phyloP scores from a whole-genome alignment of 1,140 invertebrate genomes.

The Drosophila nigromelanica region DNA sequence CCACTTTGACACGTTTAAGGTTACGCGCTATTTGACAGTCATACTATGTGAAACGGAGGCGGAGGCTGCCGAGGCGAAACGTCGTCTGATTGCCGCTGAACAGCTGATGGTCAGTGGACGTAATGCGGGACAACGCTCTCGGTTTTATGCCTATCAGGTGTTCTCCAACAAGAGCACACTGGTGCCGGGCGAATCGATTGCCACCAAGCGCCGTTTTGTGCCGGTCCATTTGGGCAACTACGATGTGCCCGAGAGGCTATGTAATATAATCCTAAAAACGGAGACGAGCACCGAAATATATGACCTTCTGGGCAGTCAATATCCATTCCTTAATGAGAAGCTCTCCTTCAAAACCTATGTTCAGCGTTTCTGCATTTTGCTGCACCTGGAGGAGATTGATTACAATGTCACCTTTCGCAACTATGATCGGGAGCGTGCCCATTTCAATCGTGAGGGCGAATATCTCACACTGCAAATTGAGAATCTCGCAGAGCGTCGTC shows the following conservation, averaged over 20 bases:
- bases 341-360: constrained; percentile 86
- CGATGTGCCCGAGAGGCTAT: constrained; percentile 86
- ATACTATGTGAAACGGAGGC: constrained; percentile 35
- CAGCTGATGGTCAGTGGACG: constrained; percentile 15
- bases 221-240: constrained; percentile 85
- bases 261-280: constrained; percentile 84
- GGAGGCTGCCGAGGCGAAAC: constrained; percentile 28
- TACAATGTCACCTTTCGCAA: constrained; percentile 87
- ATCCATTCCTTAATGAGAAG: constrained; percentile 84
- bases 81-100: constrained; percentile 37
- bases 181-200: constrained; percentile 86
- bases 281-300: constrained; percentile 66
- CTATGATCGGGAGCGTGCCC: constrained; percentile 88
- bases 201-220: constrained; percentile 83
- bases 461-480: constrained; percentile 91
- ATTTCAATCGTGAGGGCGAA: constrained; percentile 87
- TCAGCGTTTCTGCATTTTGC: constrained; percentile 88
- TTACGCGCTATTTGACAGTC: constrained; percentile 35
- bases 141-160: constrained; percentile 71
- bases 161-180: constrained; percentile 62
- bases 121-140: constrained; percentile 43
- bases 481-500: constrained; percentile 92
- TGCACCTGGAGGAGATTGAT: constrained; percentile 92
- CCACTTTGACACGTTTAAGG: constrained; percentile 85
- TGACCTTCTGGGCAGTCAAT: constrained; percentile 77